These are phyloP conservation scores for Drosophila eugracilis DNA, from an alignment of 1,140 invertebrate species.

Conservation along the genomic window DNA sequence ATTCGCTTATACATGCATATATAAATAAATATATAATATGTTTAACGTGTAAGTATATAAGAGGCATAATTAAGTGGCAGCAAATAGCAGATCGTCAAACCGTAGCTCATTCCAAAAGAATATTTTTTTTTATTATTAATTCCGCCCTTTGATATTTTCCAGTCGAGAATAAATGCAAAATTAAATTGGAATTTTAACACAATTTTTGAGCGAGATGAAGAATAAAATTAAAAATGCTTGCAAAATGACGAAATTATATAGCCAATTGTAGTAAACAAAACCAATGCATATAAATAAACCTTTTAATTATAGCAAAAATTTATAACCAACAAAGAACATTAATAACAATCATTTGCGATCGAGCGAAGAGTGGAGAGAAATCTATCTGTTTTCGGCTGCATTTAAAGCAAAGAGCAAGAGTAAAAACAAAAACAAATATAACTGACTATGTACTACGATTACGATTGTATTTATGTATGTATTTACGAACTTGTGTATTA, in stretches of 20 bases:
- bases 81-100: slow-evolving; percentile 31
- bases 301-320: slow-evolving; percentile 72
- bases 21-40: slow-evolving; percentile 65
- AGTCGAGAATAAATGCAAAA: background rate
- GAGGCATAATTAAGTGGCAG: slow-evolving; percentile 69
- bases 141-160: slow-evolving; percentile 25
- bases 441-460: slow-evolving; percentile 76
- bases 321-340: slow-evolving; percentile 43
- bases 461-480: slow-evolving; percentile 80
- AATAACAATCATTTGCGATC: slow-evolving; percentile 60
- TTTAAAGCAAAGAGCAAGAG: slow-evolving; percentile 52
- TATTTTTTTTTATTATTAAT: slow-evolving; percentile 45
- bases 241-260: slow-evolving; percentile 59
- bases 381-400: slow-evolving; percentile 75
- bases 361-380: slow-evolving; percentile 43
- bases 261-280: slow-evolving; percentile 67
- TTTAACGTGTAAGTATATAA: slow-evolving; percentile 77
- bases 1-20: slow-evolving; percentile 61
- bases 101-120: slow-evolving; percentile 35
- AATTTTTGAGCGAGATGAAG: slow-evolving; percentile 39
- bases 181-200: slow-evolving; percentile 38
- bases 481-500: slow-evolving; percentile 73
- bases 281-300: slow-evolving; percentile 52
- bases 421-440: slow-evolving; percentile 43
- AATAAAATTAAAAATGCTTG: slow-evolving; percentile 53